Evolutionary conservation across 2,797 vertebrate genomes (phyloP).

Genomic region (Pangasius djambal): DNA sequence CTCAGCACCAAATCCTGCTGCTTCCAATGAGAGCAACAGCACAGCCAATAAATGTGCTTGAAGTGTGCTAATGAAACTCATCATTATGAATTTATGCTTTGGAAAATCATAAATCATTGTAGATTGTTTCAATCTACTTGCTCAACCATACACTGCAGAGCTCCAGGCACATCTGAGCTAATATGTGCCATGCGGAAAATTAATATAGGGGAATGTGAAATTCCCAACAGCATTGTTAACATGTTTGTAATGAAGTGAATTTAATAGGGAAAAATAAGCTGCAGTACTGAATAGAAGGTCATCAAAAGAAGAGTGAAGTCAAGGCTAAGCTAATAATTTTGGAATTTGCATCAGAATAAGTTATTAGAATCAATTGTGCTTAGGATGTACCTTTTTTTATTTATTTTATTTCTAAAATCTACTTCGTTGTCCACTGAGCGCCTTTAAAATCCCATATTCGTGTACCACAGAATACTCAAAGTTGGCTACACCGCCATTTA

Average conservation of each 20-base stretch:
- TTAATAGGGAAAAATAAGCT: conserved; percentile 8
- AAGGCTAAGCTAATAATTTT: not conserved
- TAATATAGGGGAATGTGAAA: conserved; percentile 22
- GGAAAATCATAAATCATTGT: conserved; percentile 49
- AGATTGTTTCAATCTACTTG: conserved; percentile 57
- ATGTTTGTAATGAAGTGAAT: conserved; percentile 28
- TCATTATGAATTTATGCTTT: conserved; percentile 61
- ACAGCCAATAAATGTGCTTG: conserved; percentile 53
- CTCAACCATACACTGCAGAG: conserved; percentile 37
- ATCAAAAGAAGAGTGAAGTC: not conserved
- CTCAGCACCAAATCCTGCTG: conserved; percentile 51
- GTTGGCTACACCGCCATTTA: not conserved
- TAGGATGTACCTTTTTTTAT: not conserved
- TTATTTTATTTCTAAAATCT: not conserved
- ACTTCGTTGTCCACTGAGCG: not conserved
- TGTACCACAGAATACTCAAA: not conserved
- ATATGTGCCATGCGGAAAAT: conserved; percentile 38
- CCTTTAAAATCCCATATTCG: not conserved
- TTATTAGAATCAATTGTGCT: not conserved
- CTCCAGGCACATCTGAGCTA: conserved; percentile 37
- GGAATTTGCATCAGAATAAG: not conserved
- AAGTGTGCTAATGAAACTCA: conserved; percentile 63
- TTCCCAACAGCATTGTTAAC: conserved; percentile 31
- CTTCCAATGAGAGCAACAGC: conserved; percentile 59
- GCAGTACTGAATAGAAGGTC: conserved; percentile 2